These are phyloP conservation scores for Pemphigus obesinymphae DNA, from an alignment of 1,140 invertebrate species.

Conservation along the genomic window DNA sequence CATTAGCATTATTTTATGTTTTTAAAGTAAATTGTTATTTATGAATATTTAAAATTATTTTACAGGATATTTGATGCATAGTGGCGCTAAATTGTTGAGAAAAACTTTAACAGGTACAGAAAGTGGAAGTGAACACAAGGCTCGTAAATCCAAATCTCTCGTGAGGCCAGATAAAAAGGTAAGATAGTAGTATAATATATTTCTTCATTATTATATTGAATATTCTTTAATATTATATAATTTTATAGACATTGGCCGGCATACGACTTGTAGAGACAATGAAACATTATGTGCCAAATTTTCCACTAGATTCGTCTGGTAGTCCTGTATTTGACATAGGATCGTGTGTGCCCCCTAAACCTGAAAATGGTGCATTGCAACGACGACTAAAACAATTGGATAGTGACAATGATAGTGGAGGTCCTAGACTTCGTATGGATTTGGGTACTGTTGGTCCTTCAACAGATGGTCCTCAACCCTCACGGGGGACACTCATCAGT, in stretches of 20 bases:
- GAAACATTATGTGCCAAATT: slow-evolving; percentile 50
- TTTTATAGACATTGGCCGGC: slow-evolving; percentile 49
- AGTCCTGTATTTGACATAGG: slow-evolving; percentile 15
- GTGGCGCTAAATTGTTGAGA: slow-evolving; percentile 69
- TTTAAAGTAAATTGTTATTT: background rate
- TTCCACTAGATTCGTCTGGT: background rate
- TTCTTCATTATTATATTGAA: background rate
- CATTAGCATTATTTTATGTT: background rate
- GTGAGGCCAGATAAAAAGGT: slow-evolving; percentile 47
- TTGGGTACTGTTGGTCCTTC: slow-evolving; percentile 42
- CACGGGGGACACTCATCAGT: slow-evolving; percentile 68
- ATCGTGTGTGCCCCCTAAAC: slow-evolving; percentile 56
- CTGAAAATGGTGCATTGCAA: slow-evolving; percentile 56
- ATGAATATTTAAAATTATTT: background rate
- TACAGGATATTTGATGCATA: slow-evolving; percentile 56
- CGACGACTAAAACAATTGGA: slow-evolving; percentile 52
- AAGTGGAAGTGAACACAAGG: slow-evolving; percentile 10
- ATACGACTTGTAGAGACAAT: slow-evolving; percentile 63
- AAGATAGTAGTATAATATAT: background rate
- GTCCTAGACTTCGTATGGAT: slow-evolving; percentile 47
- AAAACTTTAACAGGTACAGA: slow-evolving; percentile 59
- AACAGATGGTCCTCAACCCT: slow-evolving; percentile 48
- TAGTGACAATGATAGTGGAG: slow-evolving; percentile 47
- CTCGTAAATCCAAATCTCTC: slow-evolving; percentile 41
- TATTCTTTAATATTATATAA: background rate